Base-by-base conservation (phyloP, 2,888 invertebrate species). In the Notodonta dromedarius region DNA sequence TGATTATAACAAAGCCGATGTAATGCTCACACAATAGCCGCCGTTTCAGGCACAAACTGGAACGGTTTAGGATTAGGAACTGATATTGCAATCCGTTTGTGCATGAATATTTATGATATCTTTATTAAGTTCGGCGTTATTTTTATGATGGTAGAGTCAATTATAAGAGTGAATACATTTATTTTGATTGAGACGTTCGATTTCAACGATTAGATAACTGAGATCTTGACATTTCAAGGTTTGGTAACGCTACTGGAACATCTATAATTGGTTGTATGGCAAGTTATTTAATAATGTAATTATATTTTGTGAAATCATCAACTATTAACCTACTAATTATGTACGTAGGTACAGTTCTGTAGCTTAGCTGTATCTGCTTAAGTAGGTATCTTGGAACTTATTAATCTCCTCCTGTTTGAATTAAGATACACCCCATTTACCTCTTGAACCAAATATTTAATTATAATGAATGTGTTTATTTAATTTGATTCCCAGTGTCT, bases 21-120 rank as follows among this genome's bases (percentile, higher is more conserved):
- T 90, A 89, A 90, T 89, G 82, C 87, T 83, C 83, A 79, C 82
- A 89, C 88, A 90, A 91, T 86, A 80, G 85, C 72, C 77, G 78
- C 84, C 84, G 86, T 85, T 86, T 80, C 80, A 84, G 85, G 85
- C 82, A 80, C 83, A 83, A 86, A 87, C 87, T 85, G 86, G 84
- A 87, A 88, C 86, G 83, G 80, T 84, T 82, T 82, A 81, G 83
- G 85, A 84, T 84, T 81, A 80, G 77, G 68, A 56, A 70, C 66
- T 61, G 73, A 74, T 78, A 73, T 71, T 63, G 73, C 73, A 72
- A 76, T 77, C 62, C 69, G 73, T 70, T 78, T 71, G 67, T 70
- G 71, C 71, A 63, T 54, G 56, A 66, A 62, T 69, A 57, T 51
- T 61, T 62, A 56, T 65, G 69, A 70, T 66, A 65, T 66, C 54